Percentiles rank a stretch among this genome's conserved stretches.
These are phyloP conservation scores for Rhynchonycteris naso DNA, from an alignment of 2,797 vertebrate species.

Conservation along the genomic window DNA sequence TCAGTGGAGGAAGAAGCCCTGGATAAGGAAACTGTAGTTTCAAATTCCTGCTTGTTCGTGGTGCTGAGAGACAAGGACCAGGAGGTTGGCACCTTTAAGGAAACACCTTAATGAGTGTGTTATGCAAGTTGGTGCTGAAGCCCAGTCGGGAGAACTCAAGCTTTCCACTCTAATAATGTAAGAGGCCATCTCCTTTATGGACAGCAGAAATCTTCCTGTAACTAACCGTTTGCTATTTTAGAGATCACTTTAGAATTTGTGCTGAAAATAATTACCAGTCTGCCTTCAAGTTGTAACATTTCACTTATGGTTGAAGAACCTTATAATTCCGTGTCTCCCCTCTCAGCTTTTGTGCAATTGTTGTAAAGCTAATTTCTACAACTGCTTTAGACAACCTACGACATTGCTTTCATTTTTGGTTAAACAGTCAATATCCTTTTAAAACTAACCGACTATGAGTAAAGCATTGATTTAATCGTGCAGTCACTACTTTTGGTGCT, in stretches of 20 bases:
- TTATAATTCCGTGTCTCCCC: not conserved
- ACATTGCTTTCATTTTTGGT: not conserved
- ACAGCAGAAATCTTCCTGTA: not conserved
- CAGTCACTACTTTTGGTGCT: not conserved
- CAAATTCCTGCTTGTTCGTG: not conserved
- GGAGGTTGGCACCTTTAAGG: not conserved
- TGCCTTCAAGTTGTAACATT: not conserved
- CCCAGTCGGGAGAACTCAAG: not conserved
- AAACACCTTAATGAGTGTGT: slow-evolving; percentile 20
- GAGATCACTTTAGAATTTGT: not conserved
- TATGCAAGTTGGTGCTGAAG: not conserved
- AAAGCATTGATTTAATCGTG: not conserved
- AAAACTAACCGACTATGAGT: slow-evolving; percentile 5
- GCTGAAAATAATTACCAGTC: not conserved
- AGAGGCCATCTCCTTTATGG: not conserved
- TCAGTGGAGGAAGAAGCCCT: not conserved
- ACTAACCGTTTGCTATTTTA: not conserved
- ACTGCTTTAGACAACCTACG: not conserved
- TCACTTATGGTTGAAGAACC: not conserved
- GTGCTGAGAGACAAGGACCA: not conserved
- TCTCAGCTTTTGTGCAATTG: not conserved
- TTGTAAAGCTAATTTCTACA: slow-evolving; percentile 9
- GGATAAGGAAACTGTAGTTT: not conserved
- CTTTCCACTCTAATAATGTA: not conserved
- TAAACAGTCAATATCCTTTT: not conserved